Percentiles rank a stretch among this genome's conserved stretches.
Conservation (phyloP, 1,140 invertebrate species). For the Aphidius gifuensis region DNA sequence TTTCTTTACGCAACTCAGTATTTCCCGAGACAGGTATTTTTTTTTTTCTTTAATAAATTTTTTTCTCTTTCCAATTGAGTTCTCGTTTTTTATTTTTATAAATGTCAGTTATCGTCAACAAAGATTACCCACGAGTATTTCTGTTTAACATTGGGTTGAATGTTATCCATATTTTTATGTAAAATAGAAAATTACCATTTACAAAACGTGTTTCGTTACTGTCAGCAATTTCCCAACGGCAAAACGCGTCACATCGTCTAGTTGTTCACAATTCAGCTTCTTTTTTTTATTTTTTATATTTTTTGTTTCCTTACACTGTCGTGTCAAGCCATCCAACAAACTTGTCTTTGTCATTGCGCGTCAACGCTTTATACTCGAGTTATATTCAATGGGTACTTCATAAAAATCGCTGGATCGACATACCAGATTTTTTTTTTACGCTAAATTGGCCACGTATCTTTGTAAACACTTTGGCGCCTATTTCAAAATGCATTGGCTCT, state of each 20-base stretch:
- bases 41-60: not conserved
- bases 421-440: conserved; percentile 14
- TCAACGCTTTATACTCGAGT: not conserved
- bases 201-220: conserved; percentile 34
- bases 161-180: conserved; percentile 31
- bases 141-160: conserved; percentile 5
- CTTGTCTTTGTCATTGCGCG: conserved; percentile 8
- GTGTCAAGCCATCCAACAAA: conserved; percentile 4
- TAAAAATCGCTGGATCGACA: conserved; percentile 24
- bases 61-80: not conserved
- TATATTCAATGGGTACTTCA: conserved; percentile 14
- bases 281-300: not conserved
- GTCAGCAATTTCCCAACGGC: conserved; percentile 30
- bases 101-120: not conserved
- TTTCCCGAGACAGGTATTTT: too few relatives aligned
- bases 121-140: not conserved
- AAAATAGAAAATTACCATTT: conserved; percentile 33
- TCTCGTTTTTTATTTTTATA: not conserved
- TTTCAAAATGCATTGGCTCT: not conserved
- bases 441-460: conserved; percentile 12
- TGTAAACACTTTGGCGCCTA: not conserved
- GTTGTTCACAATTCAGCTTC: too few relatives aligned
- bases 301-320: not conserved
- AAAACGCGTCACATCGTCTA: conserved; percentile 16
- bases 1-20: too few relatives aligned